Base-by-base conservation (phyloP, 2,113 vertebrate species). In the Platysternon megacephalum region DNA sequence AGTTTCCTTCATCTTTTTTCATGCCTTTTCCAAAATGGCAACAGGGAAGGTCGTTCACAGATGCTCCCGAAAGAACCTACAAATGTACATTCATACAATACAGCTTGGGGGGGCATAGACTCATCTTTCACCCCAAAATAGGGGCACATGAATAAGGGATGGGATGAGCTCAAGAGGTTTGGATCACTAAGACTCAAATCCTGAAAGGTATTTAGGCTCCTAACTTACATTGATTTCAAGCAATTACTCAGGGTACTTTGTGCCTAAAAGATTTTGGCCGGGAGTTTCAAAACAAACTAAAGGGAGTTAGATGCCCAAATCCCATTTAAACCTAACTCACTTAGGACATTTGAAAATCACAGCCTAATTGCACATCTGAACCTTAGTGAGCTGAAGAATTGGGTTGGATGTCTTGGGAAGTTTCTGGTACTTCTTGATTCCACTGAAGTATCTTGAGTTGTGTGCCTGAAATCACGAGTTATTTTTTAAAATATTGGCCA, bases 11-110 rank as follows among this genome's bases (percentile, higher is more conserved):
- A n/a, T 44, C 51, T 78, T 52, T 32, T 29, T 44, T n/a, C 52
- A 49, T 29, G 44, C 11, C 22, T 94, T 92, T 93, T 82, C 84
- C 82, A 95, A 48, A 96, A 96, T 5, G 55, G 86, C 76, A 93
- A 84, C 89, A 96, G 97, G 80, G 92, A 96, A 82, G 65, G 85
- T 51, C n/a, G 9, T 49, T 72, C 48, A 89, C 1, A 0, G 53
- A 86, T n/a, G 87, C 44, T 49, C 88, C 79, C 92, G 61, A 95
- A 97, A 91, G 79, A 87, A 94, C 86, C 56, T 94, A 22, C 24
- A 84, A 79, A 84, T 26, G 26, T 79, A 51, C 68, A 46, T 5
- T 14, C n/a, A 58, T 24, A 28, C 24, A 78, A 7, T 46, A 24
- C 42, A 46, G 42, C 22, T 78, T 26, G 3, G 11, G 24, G 21